phyloP scores from a whole-genome alignment of 2,888 invertebrate genomes.

The Lasioglossum figueresi region DNA sequence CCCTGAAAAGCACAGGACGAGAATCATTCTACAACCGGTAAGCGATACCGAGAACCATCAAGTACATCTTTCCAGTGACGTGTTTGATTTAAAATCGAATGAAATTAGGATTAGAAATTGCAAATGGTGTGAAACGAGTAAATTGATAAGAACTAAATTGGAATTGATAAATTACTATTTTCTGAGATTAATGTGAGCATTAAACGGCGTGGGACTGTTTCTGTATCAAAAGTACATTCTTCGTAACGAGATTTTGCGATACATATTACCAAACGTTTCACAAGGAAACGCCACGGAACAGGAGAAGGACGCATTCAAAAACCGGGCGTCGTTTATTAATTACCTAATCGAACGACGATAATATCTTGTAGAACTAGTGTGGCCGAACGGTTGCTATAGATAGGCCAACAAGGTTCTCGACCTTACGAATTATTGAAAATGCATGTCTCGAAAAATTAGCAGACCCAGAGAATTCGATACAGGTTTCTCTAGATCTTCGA shows the following conservation, averaged over 20 bases:
- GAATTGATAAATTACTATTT: neutral
- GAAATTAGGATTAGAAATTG: neutral
- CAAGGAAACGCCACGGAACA: conserved; percentile 14
- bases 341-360: conserved; percentile 38
- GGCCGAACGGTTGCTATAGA: neutral
- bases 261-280: conserved; percentile 27
- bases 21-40: conserved; percentile 81
- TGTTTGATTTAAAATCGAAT: neutral
- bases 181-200: conserved; percentile 17
- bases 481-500: neutral
- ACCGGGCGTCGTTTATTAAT: conserved; percentile 33
- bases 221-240: conserved; percentile 20
- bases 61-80: neutral
- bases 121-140: neutral
- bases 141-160: neutral
- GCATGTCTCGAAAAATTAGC: neutral
- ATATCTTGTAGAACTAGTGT: conserved; percentile 23
- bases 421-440: neutral
- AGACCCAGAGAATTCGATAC: neutral
- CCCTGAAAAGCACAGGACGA: conserved; percentile 77
- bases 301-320: conserved; percentile 50
- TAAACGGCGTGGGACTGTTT: neutral
- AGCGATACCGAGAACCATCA: conserved; percentile 39
- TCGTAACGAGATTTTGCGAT: conserved; percentile 4
- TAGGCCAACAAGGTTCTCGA: neutral